These are phyloP conservation scores for Lasioglossum pauxillum DNA, from an alignment of 2,888 invertebrate genomes.

Conservation along the genomic window DNA sequence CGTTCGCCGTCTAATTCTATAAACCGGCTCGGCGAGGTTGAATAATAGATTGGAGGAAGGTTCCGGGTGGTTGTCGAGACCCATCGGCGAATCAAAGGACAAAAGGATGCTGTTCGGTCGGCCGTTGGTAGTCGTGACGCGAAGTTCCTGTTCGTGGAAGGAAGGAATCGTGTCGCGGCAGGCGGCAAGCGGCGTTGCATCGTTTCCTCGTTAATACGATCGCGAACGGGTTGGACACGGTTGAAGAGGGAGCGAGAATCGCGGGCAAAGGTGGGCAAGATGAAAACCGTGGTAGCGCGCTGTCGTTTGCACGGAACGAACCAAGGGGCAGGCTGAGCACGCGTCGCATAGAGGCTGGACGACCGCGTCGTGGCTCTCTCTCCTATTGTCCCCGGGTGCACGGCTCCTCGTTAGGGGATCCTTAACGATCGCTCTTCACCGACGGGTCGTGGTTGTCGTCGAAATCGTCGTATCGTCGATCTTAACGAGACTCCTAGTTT, in stretches of 20 bases:
- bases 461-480: conserved; percentile 71
- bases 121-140: conserved; percentile 38
- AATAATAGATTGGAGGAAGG: not conserved
- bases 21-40: not conserved
- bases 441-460: conserved; percentile 64
- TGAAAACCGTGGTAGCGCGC: conserved; percentile 55
- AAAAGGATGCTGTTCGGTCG: not conserved
- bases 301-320: conserved; percentile 57
- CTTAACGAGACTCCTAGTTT: conserved; percentile 70
- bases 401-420: conserved; percentile 71
- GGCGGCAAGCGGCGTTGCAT: conserved; percentile 16
- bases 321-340: conserved; percentile 44
- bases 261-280: conserved; percentile 51
- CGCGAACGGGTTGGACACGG: not conserved
- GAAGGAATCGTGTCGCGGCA: conserved; percentile 36
- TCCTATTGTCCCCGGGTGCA: conserved; percentile 66
- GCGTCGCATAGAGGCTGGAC: conserved; percentile 58
- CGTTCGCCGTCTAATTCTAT: not conserved
- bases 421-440: conserved; percentile 73
- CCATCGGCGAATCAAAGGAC: conserved; percentile 2
- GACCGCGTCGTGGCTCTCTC: conserved; percentile 41
- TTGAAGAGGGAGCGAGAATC: conserved; percentile 20
- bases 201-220: conserved; percentile 53
- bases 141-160: conserved; percentile 36
- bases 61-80: not conserved